phyloP scores from a whole-genome alignment of 2,797 vertebrate species.

The Eidolon dupreanum region DNA sequence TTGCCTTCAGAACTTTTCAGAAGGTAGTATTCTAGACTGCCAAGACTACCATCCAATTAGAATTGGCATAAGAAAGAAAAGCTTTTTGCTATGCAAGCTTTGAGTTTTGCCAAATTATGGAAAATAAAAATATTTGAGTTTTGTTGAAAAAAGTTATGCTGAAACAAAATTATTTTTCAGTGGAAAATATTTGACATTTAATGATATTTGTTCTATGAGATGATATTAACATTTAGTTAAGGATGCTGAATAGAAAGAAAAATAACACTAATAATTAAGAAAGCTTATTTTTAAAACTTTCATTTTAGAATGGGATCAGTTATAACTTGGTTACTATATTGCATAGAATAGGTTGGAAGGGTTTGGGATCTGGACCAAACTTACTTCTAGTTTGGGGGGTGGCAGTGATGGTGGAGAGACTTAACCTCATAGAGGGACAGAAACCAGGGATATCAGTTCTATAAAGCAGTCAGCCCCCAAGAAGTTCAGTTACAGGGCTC shows the following conservation, averaged over 20 bases:
- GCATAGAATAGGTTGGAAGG: background rate
- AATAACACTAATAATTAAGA: background rate
- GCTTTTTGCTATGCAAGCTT: background rate
- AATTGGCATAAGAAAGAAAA: background rate
- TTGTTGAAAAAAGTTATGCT: background rate
- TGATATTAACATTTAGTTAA: background rate
- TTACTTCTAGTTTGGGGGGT: background rate
- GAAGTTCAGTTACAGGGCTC: background rate
- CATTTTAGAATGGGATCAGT: background rate
- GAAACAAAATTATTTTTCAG: background rate
- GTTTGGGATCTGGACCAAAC: background rate
- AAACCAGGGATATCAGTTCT: background rate
- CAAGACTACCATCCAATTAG: background rate
- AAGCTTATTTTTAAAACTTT: background rate
- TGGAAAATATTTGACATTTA: slow-evolving; percentile 11
- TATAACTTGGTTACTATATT: background rate
- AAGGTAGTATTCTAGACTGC: background rate
- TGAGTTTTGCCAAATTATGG: background rate
- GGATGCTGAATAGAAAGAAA: background rate
- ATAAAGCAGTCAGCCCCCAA: background rate
- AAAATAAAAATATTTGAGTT: background rate
- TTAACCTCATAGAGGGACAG: background rate
- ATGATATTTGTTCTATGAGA: background rate
- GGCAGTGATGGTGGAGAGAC: background rate
- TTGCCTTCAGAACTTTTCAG: background rate